A percentile compares a stretch with the other conserved stretches of the same genome.
Evolutionary conservation across 2,113 vertebrate genomes (phyloP).

Genomic region (Pachyramphus minor): DNA sequence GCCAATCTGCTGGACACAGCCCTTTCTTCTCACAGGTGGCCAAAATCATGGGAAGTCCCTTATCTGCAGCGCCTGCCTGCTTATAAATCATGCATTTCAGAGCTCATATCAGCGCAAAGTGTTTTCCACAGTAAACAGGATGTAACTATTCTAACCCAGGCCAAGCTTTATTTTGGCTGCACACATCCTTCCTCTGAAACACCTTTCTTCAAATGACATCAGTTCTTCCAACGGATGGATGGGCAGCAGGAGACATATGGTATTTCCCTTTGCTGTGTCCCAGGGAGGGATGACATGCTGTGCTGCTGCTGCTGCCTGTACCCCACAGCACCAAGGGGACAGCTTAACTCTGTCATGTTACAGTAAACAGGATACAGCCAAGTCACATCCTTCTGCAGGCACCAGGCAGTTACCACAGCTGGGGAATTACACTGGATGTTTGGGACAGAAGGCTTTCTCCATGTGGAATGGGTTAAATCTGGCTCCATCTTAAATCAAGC

Average conservation of each 20-base stretch:
- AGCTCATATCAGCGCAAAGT: background rate
- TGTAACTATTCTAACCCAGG: background rate
- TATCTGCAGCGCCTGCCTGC: background rate
- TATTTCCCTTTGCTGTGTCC: background rate
- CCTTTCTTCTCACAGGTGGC: conserved; percentile 6
- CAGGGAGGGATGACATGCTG: background rate
- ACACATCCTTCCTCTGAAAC: conserved; percentile 46
- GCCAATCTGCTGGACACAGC: background rate
- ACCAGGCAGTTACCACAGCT: background rate
- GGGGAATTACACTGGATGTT: background rate
- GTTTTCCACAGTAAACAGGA: conserved; percentile 57
- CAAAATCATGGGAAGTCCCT: background rate
- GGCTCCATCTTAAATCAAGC: background rate
- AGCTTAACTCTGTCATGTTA: background rate
- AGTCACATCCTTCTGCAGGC: conserved; percentile 6
- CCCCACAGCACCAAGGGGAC: background rate
- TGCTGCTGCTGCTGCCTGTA: background rate
- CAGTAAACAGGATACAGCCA: conserved; percentile 35
- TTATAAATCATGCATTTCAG: background rate
- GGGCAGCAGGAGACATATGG: background rate
- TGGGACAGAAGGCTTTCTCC: background rate
- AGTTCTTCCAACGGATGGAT: background rate
- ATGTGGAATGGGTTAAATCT: background rate
- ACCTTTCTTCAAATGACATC: conserved; percentile 41
- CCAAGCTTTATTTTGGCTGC: background rate